Conservation (phyloP, 2,113 vertebrate genomes). For the Sisor rabdophorus region DNA sequence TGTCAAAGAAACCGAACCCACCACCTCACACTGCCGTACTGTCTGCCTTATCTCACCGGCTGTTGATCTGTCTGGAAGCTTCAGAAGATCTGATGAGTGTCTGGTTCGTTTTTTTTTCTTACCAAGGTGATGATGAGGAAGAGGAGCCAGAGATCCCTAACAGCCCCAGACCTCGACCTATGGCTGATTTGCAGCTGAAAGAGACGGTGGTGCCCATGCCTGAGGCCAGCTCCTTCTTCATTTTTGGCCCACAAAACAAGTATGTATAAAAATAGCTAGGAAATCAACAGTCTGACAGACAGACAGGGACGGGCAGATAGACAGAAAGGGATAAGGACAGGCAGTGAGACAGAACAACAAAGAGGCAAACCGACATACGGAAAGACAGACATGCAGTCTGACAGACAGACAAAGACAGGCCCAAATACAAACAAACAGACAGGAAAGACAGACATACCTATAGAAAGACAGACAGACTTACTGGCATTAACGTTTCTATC, state of each 20-base stretch:
- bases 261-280: constrained; percentile 52
- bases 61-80: background rate
- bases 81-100: background rate
- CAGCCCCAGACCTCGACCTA: constrained; percentile 85
- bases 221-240: constrained; percentile 89
- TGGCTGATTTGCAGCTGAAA: constrained; percentile 88
- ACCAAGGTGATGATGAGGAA: constrained; percentile 87
- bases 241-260: constrained; percentile 94
- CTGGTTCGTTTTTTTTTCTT: background rate
- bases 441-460: background rate
- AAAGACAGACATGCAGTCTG: too few relatives aligned
- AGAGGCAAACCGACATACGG: too few relatives aligned
- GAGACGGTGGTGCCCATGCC: constrained; percentile 92
- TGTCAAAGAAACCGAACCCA: too few relatives aligned
- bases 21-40: too few relatives aligned
- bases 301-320: background rate
- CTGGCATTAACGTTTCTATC: background rate
- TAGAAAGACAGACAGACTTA: too few relatives aligned
- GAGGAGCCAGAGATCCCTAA: constrained; percentile 88
- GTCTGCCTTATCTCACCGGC: too few relatives aligned
- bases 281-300: background rate
- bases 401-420: too few relatives aligned
- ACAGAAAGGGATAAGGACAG: too few relatives aligned
- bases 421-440: background rate
- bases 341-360: too few relatives aligned